Evolutionary conservation across 64 coral and sea anemone species (phyloP).

Genomic region (Acropora yongei): DNA sequence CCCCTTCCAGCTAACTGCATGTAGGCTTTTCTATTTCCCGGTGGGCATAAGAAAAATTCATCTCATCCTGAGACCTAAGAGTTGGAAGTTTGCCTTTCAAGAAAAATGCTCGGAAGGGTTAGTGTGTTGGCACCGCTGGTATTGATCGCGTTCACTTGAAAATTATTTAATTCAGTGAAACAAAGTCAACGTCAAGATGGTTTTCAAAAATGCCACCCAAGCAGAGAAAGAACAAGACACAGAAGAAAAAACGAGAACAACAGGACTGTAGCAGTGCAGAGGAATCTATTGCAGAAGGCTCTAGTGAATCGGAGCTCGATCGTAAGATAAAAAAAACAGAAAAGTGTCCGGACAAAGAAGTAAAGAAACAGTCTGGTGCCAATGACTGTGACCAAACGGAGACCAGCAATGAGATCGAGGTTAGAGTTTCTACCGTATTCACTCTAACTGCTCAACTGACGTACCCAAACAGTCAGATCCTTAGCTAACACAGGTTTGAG

Average conservation of each 20-base stretch:
- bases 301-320: slow-evolving; percentile 17
- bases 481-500: too few relatives aligned
- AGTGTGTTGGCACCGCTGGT: too few relatives aligned
- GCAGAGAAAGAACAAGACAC: not conserved
- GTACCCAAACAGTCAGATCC: too few relatives aligned
- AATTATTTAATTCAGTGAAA: not conserved
- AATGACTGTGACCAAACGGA: not conserved
- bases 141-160: too few relatives aligned
- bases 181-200: slow-evolving; percentile 35
- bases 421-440: too few relatives aligned
- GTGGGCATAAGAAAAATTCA: too few relatives aligned
- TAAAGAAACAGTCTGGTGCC: not conserved
- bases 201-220: slow-evolving; percentile 39
- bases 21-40: too few relatives aligned
- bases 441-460: too few relatives aligned
- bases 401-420: not conserved
- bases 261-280: not conserved
- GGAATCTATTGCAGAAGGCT: not conserved
- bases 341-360: slow-evolving; percentile 21
- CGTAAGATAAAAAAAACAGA: not conserved
- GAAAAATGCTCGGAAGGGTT: too few relatives aligned
- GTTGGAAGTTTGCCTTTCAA: too few relatives aligned
- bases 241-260: not conserved
- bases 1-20: too few relatives aligned
- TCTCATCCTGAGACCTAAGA: too few relatives aligned